A percentile compares a stretch with the other conserved stretches of the same genome.
Evolutionary conservation across 2,797 vertebrate genomes (phyloP).

Genomic region (Schizopygopsis malacanthus): DNA sequence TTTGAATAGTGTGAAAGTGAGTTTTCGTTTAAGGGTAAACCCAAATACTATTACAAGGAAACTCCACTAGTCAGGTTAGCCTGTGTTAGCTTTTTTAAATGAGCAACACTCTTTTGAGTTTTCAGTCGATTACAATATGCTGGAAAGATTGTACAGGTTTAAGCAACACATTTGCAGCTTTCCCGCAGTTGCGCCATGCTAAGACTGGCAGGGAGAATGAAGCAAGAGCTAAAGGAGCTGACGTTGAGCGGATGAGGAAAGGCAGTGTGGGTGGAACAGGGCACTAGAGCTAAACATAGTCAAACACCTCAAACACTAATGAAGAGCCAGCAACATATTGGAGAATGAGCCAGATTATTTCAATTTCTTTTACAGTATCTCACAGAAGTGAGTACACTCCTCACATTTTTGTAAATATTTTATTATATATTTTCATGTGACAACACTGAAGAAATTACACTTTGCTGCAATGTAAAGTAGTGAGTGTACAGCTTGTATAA

Average conservation of each 20-base stretch:
- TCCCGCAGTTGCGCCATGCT: conserved; percentile 58
- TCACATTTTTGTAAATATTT: too few relatives aligned
- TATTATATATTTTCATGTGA: too few relatives aligned
- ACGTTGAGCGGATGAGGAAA: conserved; percentile 52
- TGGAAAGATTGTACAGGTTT: conserved; percentile 51
- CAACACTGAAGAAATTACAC: too few relatives aligned
- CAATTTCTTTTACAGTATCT: neutral
- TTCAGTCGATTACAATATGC: neutral
- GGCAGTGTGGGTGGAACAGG: conserved; percentile 54
- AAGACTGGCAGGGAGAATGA: conserved; percentile 52
- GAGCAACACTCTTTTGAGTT: neutral
- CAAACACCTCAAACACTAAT: conserved; percentile 53
- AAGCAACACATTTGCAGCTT: conserved; percentile 57
- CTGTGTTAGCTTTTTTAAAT: neutral
- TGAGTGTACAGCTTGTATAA: too few relatives aligned
- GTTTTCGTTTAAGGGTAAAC: neutral
- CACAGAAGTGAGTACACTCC: too few relatives aligned
- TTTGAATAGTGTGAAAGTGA: neutral
- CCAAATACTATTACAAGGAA: neutral
- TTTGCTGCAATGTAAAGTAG: too few relatives aligned
- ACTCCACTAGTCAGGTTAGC: neutral
- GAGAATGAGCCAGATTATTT: conserved; percentile 10
- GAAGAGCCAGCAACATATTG: conserved; percentile 34
- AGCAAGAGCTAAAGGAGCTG: conserved; percentile 58
- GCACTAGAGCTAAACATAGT: conserved; percentile 58